A percentile compares a stretch with the other conserved stretches of the same genome.
Evolutionary conservation across 2,888 invertebrate genomes (phyloP).

Genomic region (Heliconius hortense): DNA sequence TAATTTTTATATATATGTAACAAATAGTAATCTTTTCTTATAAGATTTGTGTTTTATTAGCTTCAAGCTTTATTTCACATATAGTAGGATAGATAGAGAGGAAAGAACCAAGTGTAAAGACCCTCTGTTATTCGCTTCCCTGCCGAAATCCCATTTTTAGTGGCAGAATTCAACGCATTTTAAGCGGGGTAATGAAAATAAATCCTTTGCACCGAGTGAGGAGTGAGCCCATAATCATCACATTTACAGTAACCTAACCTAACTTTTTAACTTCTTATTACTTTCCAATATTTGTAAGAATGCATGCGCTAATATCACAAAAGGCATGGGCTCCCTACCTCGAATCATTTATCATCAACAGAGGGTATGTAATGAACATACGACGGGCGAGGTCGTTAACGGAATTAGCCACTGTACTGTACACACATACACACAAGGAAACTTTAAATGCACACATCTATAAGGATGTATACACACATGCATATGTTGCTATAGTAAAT

Average conservation of each 20-base stretch:
- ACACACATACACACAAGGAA: slow-evolving; percentile 21
- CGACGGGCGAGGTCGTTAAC: slow-evolving; percentile 45
- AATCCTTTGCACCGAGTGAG: too few species aligned
- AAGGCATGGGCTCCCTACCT: slow-evolving; percentile 33
- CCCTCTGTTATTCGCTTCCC: not conserved
- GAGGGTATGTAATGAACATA: slow-evolving; percentile 41
- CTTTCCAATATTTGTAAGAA: slow-evolving; percentile 13
- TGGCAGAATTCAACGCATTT: not conserved
- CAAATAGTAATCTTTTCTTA: not conserved
- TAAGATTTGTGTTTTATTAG: not conserved
- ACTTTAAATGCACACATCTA: slow-evolving; percentile 6
- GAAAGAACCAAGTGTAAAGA: not conserved
- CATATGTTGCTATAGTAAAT: slow-evolving; percentile 3
- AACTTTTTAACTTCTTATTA: not conserved
- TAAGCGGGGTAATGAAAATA: too few species aligned
- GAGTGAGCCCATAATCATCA: too few species aligned
- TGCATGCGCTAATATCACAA: slow-evolving; percentile 22
- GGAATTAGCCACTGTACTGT: slow-evolving; percentile 44
- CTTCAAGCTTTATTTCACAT: not conserved
- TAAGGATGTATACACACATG: not conserved
- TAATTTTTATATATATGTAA: not conserved
- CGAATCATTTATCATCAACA: slow-evolving; percentile 39
- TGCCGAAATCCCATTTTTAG: not conserved
- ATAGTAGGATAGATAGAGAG: not conserved
- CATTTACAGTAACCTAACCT: too few species aligned